Percentiles rank a stretch among this genome's conserved stretches.
Evolutionary conservation across 1,140 invertebrate species (phyloP).

Genomic region (Macrostomum lignano): DNA sequence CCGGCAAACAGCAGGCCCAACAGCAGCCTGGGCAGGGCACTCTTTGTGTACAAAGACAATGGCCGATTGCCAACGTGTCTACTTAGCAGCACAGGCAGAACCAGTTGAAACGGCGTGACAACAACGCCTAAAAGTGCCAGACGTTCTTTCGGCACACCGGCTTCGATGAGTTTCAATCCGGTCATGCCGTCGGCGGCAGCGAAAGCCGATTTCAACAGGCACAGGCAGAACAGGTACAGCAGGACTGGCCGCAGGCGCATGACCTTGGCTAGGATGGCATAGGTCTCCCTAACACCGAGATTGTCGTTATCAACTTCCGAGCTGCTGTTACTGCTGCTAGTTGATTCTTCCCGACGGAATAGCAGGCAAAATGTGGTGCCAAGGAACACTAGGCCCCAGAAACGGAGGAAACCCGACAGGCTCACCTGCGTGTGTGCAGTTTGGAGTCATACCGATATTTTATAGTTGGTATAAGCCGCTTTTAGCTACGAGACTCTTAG

Average conservation of each 20-base stretch:
- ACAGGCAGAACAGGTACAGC: constrained; percentile 42
- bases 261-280: constrained; percentile 51
- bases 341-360: constrained; percentile 51
- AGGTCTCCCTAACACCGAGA: constrained; percentile 44
- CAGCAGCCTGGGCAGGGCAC: constrained; percentile 48
- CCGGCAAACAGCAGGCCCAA: constrained; percentile 30
- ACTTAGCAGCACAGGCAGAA: constrained; percentile 65
- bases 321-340: constrained; percentile 7
- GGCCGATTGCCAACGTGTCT: too few relatives aligned
- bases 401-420: constrained; percentile 56
- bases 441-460: too few relatives aligned
- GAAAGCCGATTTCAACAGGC: constrained; percentile 82
- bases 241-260: constrained; percentile 49
- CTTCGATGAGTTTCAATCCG: constrained; percentile 67
- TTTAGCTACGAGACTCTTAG: too few relatives aligned
- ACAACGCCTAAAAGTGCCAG: constrained; percentile 59
- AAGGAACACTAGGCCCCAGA: constrained; percentile 76
- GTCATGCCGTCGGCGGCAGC: constrained; percentile 77
- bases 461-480: too few relatives aligned
- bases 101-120: constrained; percentile 67
- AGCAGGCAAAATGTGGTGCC: constrained; percentile 60
- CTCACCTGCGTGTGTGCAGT: too few relatives aligned
- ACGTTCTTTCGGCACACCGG: constrained; percentile 73
- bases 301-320: constrained; percentile 30
- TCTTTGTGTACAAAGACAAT: constrained; percentile 56